These are phyloP conservation scores for Melipona beecheii DNA, from an alignment of 2,888 invertebrate genomes.

Conservation along the genomic window DNA sequence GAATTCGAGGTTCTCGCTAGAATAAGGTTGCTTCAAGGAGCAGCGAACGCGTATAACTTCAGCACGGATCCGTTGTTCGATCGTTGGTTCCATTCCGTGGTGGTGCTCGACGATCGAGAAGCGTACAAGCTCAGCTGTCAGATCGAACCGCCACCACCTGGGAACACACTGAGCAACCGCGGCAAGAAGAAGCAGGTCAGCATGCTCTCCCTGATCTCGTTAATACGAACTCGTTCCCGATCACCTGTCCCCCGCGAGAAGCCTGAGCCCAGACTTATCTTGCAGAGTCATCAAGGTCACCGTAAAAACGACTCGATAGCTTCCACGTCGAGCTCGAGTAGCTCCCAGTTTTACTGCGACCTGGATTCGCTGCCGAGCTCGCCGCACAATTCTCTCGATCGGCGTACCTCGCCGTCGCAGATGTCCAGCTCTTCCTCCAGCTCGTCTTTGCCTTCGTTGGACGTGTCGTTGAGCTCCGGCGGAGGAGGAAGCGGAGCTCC, in stretches of 20 bases:
- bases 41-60: constrained; percentile 97
- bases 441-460: constrained; percentile 91
- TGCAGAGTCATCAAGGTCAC: constrained; percentile 86
- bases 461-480: constrained; percentile 88
- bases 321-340: constrained; percentile 94
- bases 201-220: constrained; percentile 32
- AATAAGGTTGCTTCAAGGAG: constrained; percentile 97
- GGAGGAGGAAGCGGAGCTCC: constrained; percentile 81
- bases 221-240: constrained; percentile 24
- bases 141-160: constrained; percentile 89
- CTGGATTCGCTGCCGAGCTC: constrained; percentile 89
- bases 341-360: constrained; percentile 95
- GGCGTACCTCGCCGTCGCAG: constrained; percentile 91
- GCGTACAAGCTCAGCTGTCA: constrained; percentile 95
- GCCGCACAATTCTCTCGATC: constrained; percentile 92
- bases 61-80: constrained; percentile 94
- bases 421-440: constrained; percentile 92
- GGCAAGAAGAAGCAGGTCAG: constrained; percentile 79
- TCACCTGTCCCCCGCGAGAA: constrained; percentile 18
- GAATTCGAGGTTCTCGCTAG: constrained; percentile 99
- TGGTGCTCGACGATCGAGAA: constrained; percentile 96
- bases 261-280: constrained; percentile 48
- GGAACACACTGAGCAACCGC: constrained; percentile 79
- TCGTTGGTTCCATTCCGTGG: constrained; percentile 97
- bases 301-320: constrained; percentile 96